Base-by-base conservation (phyloP, 2,888 invertebrate genomes). In the Synanthedon tipuliformis region DNA sequence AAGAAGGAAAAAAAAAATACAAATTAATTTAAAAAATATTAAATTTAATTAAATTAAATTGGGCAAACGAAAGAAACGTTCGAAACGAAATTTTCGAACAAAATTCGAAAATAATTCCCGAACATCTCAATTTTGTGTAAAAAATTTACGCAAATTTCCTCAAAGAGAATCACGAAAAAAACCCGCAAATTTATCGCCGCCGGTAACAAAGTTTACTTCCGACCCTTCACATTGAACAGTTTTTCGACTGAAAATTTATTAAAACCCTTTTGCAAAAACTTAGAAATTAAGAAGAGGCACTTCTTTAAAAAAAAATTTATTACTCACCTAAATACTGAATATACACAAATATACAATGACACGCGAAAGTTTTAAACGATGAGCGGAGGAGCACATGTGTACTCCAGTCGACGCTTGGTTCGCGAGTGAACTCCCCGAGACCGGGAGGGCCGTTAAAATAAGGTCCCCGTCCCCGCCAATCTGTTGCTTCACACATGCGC, bases 401-500 rank as follows among this genome's bases (percentile, higher is more conserved):
- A 8, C 45, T 45, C 15, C 45, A n/a, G 7, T 45, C 45, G 45
- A 45, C 45, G 45, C 13, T 45, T 13, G 15, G n/a, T 12, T 45
- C 45, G 45, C 45, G 45, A 45, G 45, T 45, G 15, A n/a, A 45
- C n/a, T 15, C 13, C 15, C 11, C 23, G 49, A 49, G 49, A 16
- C 23, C 49, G 49, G 18, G 45, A 45, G 45, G 45, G 15, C 12
- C 45, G 45, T 15, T 41, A 13, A 45, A 34, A 34, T 34, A 34
- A 10, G 49, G 16, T 23, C 16, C 13, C 18, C 48, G 34, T 34
- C 52, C 55, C 52, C 52, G 55, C 54, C 54, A 51, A 55, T 52
- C 55, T 55, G 55, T 55, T 55, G 55, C 55, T 51, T 15, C 55
- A 52, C 52, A 51, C 52, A 12, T 51, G 55, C 52, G 54, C 52